Evolutionary conservation across 1,140 invertebrate species (phyloP).

Genomic region (Hypsibius dujardini): DNA sequence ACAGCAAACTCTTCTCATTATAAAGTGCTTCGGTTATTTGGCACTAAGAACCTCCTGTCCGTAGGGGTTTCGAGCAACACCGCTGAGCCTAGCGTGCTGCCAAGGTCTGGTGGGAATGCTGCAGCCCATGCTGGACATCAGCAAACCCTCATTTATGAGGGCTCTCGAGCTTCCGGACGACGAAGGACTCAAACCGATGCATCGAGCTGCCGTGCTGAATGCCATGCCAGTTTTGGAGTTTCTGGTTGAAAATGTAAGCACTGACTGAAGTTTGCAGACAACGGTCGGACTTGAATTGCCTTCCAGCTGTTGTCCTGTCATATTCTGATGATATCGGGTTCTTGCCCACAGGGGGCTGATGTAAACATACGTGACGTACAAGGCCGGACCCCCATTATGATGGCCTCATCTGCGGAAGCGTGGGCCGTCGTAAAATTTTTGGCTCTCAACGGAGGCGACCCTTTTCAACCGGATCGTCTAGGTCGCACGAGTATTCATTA

Average conservation of each 20-base stretch:
- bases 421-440: neutral
- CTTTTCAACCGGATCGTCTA: neutral
- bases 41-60: neutral
- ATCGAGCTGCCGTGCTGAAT: neutral
- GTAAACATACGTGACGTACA: neutral
- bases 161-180: neutral
- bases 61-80: constrained; percentile 2
- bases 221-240: neutral
- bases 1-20: too few relatives aligned
- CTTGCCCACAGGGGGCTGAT: neutral
- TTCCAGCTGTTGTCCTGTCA: too few relatives aligned
- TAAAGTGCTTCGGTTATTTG: too few relatives aligned
- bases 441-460: neutral
- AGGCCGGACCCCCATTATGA: neutral
- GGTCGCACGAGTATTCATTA: neutral
- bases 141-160: neutral
- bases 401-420: neutral
- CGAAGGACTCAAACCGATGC: neutral
- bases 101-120: neutral
- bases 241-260: neutral
- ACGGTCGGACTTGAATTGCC: too few relatives aligned
- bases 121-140: neutral
- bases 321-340: too few relatives aligned
- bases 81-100: neutral
- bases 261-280: too few relatives aligned